Percentiles rank a stretch among this genome's conserved stretches.
These are phyloP conservation scores for Psix sp. DNA, from an alignment of 1,140 invertebrate genomes.

Conservation along the genomic window DNA sequence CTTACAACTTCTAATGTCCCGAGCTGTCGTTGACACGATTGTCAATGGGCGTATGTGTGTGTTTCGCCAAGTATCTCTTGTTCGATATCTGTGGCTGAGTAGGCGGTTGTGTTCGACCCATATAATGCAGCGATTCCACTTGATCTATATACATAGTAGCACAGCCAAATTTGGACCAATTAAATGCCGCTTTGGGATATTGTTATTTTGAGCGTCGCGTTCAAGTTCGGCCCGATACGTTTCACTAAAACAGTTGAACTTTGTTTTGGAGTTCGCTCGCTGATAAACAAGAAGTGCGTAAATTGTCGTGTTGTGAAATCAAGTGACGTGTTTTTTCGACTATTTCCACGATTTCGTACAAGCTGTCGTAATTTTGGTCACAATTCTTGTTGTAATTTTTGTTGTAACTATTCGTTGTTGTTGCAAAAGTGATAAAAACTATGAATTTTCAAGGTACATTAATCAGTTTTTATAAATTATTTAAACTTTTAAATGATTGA, in stretches of 20 bases:
- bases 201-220: slow-evolving; percentile 14
- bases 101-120: slow-evolving; percentile 40
- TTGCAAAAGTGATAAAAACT: no score
- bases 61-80: slow-evolving; percentile 19
- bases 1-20: slow-evolving; percentile 23
- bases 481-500: no score
- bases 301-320: no score
- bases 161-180: neutral
- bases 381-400: no score
- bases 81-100: slow-evolving; percentile 17
- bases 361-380: no score
- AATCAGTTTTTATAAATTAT: no score
- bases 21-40: slow-evolving; percentile 24
- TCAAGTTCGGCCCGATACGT: slow-evolving; percentile 6
- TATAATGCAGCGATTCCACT: slow-evolving; percentile 19
- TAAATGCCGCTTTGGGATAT: slow-evolving; percentile 14
- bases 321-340: no score
- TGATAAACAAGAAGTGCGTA: no score
- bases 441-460: no score
- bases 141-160: neutral
- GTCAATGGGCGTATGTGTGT: slow-evolving; percentile 27
- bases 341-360: neutral
- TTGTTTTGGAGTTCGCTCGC: no score
- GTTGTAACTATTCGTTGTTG: no score
- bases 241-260: no score